phyloP scores from a whole-genome alignment of 2,888 invertebrate genomes.

The Andrena minutula region DNA sequence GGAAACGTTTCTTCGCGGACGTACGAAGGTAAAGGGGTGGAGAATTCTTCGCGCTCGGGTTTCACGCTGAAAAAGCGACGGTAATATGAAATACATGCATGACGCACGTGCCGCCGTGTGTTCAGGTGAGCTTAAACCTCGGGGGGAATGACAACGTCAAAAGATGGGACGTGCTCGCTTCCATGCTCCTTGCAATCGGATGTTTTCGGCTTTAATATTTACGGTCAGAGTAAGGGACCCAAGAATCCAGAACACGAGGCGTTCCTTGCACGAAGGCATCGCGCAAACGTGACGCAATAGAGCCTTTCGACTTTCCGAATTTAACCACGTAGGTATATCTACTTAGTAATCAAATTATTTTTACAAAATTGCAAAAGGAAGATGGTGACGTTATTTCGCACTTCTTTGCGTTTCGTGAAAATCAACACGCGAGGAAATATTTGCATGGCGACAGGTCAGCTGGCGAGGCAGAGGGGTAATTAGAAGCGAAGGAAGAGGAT shows the following conservation, averaged over 20 bases:
- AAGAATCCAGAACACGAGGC: not conserved
- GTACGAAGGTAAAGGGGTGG: not conserved
- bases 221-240: slow-evolving; percentile 31
- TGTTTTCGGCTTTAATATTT: slow-evolving; percentile 49
- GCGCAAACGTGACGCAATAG: not conserved
- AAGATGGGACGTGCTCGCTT: slow-evolving; percentile 34
- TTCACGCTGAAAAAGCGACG: slow-evolving; percentile 12
- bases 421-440: not conserved
- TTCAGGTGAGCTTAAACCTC: slow-evolving; percentile 33
- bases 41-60: not conserved
- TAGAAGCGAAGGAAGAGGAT: slow-evolving; percentile 38
- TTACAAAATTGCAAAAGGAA: too few species aligned
- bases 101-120: slow-evolving; percentile 25
- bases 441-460: slow-evolving; percentile 14
- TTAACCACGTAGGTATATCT: too few species aligned
- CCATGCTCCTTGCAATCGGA: slow-evolving; percentile 45
- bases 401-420: not conserved
- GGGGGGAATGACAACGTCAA: slow-evolving; percentile 47
- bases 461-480: not conserved
- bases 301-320: not conserved
- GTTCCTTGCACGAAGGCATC: not conserved
- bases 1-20: not conserved
- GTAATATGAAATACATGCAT: slow-evolving; percentile 43
- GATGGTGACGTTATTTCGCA: not conserved
- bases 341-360: too few species aligned